A percentile compares a stretch with the other conserved stretches of the same genome.
phyloP scores from a whole-genome alignment of 92 coral and sea anemone species.

The Galaxea fascicularis region DNA sequence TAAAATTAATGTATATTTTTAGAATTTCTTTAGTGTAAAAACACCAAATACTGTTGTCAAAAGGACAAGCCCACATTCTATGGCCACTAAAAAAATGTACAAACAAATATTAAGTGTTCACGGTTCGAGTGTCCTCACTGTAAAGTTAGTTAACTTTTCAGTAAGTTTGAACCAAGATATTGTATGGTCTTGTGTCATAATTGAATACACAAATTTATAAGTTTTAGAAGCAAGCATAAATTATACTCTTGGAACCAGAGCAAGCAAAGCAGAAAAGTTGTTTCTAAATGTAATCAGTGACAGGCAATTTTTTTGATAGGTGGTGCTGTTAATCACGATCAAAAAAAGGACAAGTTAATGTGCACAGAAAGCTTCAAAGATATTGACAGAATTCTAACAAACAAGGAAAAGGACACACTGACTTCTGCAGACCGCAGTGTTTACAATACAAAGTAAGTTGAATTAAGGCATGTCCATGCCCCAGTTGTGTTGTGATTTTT shows the following conservation, averaged over 20 bases:
- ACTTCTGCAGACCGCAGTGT: conserved; percentile 12
- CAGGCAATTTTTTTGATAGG: not conserved
- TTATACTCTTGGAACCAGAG: not conserved
- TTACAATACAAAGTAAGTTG: conserved; percentile 9
- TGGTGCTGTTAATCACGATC: conserved; percentile 2
- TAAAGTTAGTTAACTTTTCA: not conserved
- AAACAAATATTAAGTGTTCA: too few species aligned
- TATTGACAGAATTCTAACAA: conserved; percentile 9
- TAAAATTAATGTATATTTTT: too few species aligned
- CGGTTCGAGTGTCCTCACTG: too few species aligned
- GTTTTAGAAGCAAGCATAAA: too few species aligned
- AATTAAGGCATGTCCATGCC: conserved; percentile 9
- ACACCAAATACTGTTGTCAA: too few species aligned
- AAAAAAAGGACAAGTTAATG: not conserved
- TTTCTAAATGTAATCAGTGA: not conserved
- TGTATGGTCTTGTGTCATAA: conserved; percentile 3
- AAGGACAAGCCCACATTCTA: too few species aligned
- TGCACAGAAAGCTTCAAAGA: not conserved
- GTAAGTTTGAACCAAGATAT: not conserved
- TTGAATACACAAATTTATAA: conserved; percentile 4
- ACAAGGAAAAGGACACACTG: too few species aligned
- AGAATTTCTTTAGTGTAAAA: too few species aligned
- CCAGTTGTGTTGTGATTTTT: conserved; percentile 12
- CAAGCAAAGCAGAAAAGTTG: not conserved
- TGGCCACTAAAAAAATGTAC: too few species aligned